Evolutionary conservation across 2,888 invertebrate species (phyloP).

Genomic region (Charanyca ferruginea): DNA sequence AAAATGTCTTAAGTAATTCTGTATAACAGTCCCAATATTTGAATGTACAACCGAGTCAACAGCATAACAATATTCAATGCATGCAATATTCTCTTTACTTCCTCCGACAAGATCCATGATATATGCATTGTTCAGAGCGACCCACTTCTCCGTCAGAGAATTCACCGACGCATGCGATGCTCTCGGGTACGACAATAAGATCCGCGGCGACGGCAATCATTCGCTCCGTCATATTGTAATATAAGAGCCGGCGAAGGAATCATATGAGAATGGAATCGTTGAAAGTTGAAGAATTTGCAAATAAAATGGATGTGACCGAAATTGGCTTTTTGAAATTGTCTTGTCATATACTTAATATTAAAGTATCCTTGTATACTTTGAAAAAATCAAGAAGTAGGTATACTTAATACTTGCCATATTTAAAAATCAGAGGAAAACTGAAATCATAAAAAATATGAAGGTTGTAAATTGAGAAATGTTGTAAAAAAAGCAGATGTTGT

Average conservation of each 20-base stretch:
- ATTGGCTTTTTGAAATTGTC: conserved; percentile 17
- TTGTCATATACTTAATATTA: not conserved
- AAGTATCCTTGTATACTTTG: not conserved
- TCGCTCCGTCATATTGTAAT: conserved; percentile 31
- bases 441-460: too few species aligned
- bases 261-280: conserved; percentile 24
- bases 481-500: not conserved
- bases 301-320: conserved; percentile 9
- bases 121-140: conserved; percentile 48
- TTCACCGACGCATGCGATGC: conserved; percentile 25
- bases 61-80: too few species aligned
- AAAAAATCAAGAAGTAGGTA: too few species aligned
- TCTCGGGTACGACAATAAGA: conserved; percentile 24
- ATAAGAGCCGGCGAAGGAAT: conserved; percentile 5
- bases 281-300: conserved; percentile 25
- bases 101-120: conserved; percentile 40
- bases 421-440: too few species aligned
- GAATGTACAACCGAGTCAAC: conserved; percentile 11
- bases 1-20: not conserved
- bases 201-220: conserved; percentile 38
- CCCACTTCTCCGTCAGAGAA: conserved; percentile 22
- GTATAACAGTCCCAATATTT: not conserved
- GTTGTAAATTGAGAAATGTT: too few species aligned
- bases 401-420: too few species aligned
- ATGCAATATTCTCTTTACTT: conserved; percentile 15